Conservation (phyloP, 2,113 vertebrate species). For the Prinia subflava region DNA sequence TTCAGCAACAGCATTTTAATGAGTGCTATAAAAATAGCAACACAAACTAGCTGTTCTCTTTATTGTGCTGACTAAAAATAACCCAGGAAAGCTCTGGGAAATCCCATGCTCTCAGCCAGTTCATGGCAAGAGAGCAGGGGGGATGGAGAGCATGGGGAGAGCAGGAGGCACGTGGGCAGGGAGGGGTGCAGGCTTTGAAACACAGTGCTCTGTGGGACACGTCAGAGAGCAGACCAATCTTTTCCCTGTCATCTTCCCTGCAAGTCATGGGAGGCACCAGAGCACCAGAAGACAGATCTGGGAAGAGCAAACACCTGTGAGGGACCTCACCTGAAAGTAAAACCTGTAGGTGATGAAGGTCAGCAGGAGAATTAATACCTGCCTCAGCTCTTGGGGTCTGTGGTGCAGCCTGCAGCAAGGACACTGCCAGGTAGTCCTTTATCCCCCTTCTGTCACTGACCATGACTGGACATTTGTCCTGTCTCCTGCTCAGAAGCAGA, state of each 20-base stretch:
- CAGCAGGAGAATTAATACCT: background rate
- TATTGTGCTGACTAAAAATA: slow-evolving; percentile 52
- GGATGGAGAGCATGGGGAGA: background rate
- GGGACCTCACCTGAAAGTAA: background rate
- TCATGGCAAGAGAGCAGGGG: background rate
- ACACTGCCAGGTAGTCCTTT: background rate
- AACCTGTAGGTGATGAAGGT: background rate
- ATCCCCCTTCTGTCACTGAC: background rate
- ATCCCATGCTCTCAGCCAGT: slow-evolving; percentile 18
- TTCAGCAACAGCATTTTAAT: slow-evolving; percentile 55
- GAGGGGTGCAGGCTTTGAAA: slow-evolving; percentile 11
- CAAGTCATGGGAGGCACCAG: background rate
- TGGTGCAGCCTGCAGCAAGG: background rate
- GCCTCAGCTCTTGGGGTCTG: background rate
- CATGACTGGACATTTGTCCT: background rate
- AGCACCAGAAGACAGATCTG: background rate
- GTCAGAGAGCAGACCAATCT: background rate
- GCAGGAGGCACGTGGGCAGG: background rate
- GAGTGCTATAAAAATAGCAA: slow-evolving; percentile 62
- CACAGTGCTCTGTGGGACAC: background rate
- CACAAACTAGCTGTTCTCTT: slow-evolving; percentile 48
- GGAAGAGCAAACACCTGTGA: background rate
- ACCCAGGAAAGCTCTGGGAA: slow-evolving; percentile 48
- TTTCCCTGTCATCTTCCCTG: background rate
- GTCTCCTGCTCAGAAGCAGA: background rate